Evolutionary conservation across 2,888 invertebrate genomes (phyloP).

Genomic region (Apamea monoglypha): DNA sequence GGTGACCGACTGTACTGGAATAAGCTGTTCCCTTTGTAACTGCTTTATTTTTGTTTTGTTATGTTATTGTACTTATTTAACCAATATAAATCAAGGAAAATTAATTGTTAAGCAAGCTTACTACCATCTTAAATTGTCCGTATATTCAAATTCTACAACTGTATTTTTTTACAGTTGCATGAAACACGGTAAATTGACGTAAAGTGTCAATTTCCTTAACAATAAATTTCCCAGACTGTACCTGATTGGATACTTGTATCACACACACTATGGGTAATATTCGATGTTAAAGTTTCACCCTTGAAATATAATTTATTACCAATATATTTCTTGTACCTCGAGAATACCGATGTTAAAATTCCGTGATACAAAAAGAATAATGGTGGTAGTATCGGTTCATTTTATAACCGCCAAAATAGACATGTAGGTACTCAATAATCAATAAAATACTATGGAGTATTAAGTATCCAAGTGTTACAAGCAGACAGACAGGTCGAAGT

Average conservation of each 20-base stretch:
- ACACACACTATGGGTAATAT: not conserved
- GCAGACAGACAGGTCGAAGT: not conserved
- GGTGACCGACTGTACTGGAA: slow-evolving; percentile 49
- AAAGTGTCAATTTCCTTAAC: not conserved
- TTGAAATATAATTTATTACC: not conserved
- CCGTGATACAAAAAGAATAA: not conserved
- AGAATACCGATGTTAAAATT: not conserved
- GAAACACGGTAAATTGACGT: not conserved
- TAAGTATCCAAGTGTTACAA: not conserved
- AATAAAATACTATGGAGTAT: too few relatives aligned
- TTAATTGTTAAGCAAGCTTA: not conserved
- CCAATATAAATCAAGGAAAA: not conserved
- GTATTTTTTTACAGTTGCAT: not conserved
- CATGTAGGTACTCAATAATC: not conserved
- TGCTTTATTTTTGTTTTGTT: slow-evolving; percentile 46
- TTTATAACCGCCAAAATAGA: not conserved
- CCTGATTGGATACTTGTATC: not conserved
- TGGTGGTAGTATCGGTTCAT: not conserved
- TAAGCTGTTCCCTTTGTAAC: slow-evolving; percentile 32
- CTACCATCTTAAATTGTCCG: not conserved
- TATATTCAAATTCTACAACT: not conserved
- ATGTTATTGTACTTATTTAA: slow-evolving; percentile 14
- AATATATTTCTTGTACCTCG: not conserved
- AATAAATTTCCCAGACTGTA: not conserved
- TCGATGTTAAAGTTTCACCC: not conserved